These are phyloP conservation scores for Ptychadena robeensis DNA, from an alignment of 2,797 vertebrate species.

Conservation along the genomic window DNA sequence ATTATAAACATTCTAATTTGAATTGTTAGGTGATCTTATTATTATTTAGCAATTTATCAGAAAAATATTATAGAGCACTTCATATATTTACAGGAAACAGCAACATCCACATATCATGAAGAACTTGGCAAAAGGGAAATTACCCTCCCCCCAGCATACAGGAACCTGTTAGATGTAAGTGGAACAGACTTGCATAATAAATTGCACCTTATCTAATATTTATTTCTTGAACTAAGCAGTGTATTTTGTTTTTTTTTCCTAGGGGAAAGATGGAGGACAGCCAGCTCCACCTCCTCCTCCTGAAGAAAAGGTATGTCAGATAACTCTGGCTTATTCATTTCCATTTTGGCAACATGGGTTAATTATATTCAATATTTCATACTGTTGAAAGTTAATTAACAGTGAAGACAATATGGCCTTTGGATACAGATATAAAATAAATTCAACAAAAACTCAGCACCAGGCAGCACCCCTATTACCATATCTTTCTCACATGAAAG, in stretches of 20 bases:
- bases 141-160: constrained; percentile 72
- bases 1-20: too few relatives aligned
- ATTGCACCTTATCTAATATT: not conserved
- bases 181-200: not conserved
- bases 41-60: not conserved
- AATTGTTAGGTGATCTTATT: not conserved
- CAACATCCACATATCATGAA: constrained; percentile 70
- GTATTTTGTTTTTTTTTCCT: too few relatives aligned
- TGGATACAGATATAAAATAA: too few relatives aligned
- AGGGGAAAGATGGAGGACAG: constrained; percentile 78
- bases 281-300: constrained; percentile 67
- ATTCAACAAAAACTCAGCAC: too few relatives aligned
- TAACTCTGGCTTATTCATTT: not conserved
- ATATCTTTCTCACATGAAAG: too few relatives aligned
- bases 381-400: not conserved
- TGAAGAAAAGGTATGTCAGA: constrained; percentile 73
- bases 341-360: not conserved
- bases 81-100: constrained; percentile 69
- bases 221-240: not conserved
- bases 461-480: too few relatives aligned
- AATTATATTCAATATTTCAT: not conserved
- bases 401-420: not conserved
- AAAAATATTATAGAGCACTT: not conserved
- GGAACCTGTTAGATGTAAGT: constrained; percentile 61
- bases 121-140: constrained; percentile 74